Percentiles rank a stretch among this genome's conserved stretches.
phyloP scores from a whole-genome alignment of 2,797 vertebrate species.

The Apodemus agrarius region DNA sequence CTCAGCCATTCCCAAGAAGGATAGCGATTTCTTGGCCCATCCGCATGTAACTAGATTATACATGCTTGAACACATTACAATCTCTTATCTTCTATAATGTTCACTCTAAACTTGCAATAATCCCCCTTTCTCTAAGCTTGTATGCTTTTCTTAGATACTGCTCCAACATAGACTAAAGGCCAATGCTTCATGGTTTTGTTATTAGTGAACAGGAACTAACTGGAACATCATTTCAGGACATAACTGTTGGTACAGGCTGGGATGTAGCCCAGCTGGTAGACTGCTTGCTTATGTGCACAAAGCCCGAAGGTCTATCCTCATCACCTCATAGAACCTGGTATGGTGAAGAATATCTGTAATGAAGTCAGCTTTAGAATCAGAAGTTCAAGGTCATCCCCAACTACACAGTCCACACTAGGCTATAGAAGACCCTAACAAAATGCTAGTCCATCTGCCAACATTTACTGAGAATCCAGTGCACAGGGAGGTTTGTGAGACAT shows the following conservation, averaged over 20 bases:
- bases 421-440: neutral
- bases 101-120: slow-evolving; percentile 1
- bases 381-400: neutral
- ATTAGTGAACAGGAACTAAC: neutral
- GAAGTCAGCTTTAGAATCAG: neutral
- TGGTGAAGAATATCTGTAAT: neutral
- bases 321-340: neutral
- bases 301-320: too few species aligned
- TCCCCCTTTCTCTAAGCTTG: neutral
- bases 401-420: neutral
- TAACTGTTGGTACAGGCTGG: neutral
- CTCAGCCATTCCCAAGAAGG: slow-evolving; percentile 4
- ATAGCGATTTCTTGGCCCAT: neutral
- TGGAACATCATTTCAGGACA: slow-evolving; percentile 4
- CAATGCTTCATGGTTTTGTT: slow-evolving; percentile 6
- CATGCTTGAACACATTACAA: neutral
- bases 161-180: slow-evolving; percentile 39
- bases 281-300: neutral
- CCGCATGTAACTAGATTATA: neutral
- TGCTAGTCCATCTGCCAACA: neutral
- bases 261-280: neutral
- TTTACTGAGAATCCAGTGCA: neutral
- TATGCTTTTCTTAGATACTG: slow-evolving; percentile 4
- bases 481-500: neutral
- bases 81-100: neutral